These are phyloP conservation scores for Drosophila glabriapex DNA, from an alignment of 2,888 invertebrate genomes.

Conservation along the genomic window DNA sequence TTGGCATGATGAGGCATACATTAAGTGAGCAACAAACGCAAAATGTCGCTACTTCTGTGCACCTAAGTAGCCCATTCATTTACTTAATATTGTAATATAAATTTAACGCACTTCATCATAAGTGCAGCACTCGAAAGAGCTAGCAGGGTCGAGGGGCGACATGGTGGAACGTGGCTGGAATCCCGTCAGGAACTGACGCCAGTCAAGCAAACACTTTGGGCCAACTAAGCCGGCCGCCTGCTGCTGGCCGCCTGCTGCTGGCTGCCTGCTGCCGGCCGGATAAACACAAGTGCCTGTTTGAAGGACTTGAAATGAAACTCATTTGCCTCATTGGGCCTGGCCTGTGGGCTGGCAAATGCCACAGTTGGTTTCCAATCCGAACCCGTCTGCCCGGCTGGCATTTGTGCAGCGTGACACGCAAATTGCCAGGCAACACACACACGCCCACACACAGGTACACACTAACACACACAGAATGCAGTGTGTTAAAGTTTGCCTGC, in stretches of 20 bases:
- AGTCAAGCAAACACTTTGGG: slow-evolving; percentile 52
- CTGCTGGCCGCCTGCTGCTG: slow-evolving; percentile 7
- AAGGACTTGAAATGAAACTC: slow-evolving; percentile 74
- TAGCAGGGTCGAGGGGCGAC: not conserved
- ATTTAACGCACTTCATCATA: slow-evolving; percentile 71
- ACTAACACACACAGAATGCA: slow-evolving; percentile 30
- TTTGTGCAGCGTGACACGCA: slow-evolving; percentile 71
- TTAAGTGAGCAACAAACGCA: slow-evolving; percentile 39
- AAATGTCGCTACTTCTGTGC: slow-evolving; percentile 47
- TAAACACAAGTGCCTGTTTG: slow-evolving; percentile 37
- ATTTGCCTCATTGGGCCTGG: slow-evolving; percentile 67
- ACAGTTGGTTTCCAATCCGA: slow-evolving; percentile 68
- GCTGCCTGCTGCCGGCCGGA: slow-evolving; percentile 29
- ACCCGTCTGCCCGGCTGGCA: slow-evolving; percentile 42
- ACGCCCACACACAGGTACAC: slow-evolving; percentile 17
- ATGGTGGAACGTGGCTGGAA: slow-evolving; percentile 9
- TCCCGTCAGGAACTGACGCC: slow-evolving; percentile 49
- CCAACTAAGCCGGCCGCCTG: slow-evolving; percentile 37
- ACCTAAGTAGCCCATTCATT: slow-evolving; percentile 63
- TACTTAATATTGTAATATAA: slow-evolving; percentile 74
- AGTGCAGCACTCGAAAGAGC: slow-evolving; percentile 50
- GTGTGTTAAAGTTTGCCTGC: slow-evolving; percentile 59
- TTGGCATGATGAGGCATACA: slow-evolving; percentile 40
- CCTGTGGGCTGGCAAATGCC: slow-evolving; percentile 47
- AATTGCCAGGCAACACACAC: slow-evolving; percentile 60